Evolutionary conservation across 1,140 invertebrate species (phyloP), one percentile per base, ranked within the genome.

Genomic region (Myzus persicae): DNA sequence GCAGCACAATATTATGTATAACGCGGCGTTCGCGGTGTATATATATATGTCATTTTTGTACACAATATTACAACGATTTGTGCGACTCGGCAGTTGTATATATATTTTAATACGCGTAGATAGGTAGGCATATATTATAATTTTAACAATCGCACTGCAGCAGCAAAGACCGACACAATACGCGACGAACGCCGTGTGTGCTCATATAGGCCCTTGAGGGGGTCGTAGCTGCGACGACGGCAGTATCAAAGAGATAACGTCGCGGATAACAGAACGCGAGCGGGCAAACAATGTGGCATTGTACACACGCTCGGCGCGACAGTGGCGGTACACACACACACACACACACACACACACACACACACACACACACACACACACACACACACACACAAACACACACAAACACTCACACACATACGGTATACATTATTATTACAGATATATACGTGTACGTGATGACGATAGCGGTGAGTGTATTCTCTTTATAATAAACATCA

Each of bases 201-300:
- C 38, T 76, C n/a, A 24, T 48, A 46, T 36, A 3, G 36, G 46
- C 85, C 87, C 87, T 89, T 38, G 85, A 36, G 44, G 88, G 46
- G 88, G 36, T 54, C 38, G 88, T 11, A n/a, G 59, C n/a, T 26
- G 84, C 26, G 40, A 48, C 44, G n/a, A 48, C 87, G 87, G 87
- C 22, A 20, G 88, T 89, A 89, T 89, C 88, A 89, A 89, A 89
- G 88, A 89, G 88, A 89, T 89, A 89, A 89, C 88, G 24, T 54
- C 31, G 88, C 88, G 88, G 88, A 89, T 89, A 89, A 89, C 48
- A 89, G 18, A 38, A 89, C 87, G 87, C n/a, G 46, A 18, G n/a
- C 46, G 88, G 36, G 88, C 88, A 89, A 89, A 89, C 88, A 89
- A 89, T 89, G 88, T 26, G 36, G 36, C 88, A 89, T 89, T 89